A percentile compares a stretch with the other conserved stretches of the same genome.
phyloP scores from a whole-genome alignment of 1,140 invertebrate genomes.

The Hesperophylax magnus region DNA sequence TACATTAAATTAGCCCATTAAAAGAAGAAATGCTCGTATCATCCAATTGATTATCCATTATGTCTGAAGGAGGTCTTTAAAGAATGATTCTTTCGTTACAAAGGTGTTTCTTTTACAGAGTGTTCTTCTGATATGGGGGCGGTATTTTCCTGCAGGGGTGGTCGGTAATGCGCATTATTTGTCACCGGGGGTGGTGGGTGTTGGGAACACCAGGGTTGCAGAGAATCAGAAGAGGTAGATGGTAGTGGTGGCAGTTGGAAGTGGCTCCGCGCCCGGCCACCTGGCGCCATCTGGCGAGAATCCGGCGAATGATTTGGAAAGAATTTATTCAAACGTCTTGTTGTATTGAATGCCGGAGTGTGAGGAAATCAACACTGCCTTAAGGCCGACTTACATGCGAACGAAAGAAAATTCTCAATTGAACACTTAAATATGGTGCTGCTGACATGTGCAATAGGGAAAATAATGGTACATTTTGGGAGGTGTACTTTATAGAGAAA shows the following conservation, averaged over 20 bases:
- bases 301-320: slow-evolving; percentile 46
- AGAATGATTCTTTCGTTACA: background rate
- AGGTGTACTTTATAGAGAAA: no score
- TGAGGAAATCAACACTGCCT: slow-evolving; percentile 28
- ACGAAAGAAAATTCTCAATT: no score
- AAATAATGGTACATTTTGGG: no score
- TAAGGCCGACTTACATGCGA: background rate
- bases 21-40: no score
- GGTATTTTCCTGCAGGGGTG: slow-evolving; percentile 1
- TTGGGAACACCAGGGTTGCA: background rate
- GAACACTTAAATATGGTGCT: no score
- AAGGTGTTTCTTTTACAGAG: slow-evolving; percentile 16
- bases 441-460: no score
- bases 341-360: slow-evolving; percentile 31
- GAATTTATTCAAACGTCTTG: slow-evolving; percentile 54
- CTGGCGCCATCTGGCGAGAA: slow-evolving; percentile 53
- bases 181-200: slow-evolving; percentile 51
- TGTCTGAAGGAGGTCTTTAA: background rate
- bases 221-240: no score
- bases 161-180: slow-evolving; percentile 57
- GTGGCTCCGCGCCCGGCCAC: background rate
- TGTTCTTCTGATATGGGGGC: slow-evolving; percentile 11
- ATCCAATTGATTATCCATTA: no score
- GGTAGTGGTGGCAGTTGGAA: no score
- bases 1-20: no score